Evolutionary conservation across 2,113 vertebrate genomes (phyloP).

Genomic region (Odontesthes bonariensis): DNA sequence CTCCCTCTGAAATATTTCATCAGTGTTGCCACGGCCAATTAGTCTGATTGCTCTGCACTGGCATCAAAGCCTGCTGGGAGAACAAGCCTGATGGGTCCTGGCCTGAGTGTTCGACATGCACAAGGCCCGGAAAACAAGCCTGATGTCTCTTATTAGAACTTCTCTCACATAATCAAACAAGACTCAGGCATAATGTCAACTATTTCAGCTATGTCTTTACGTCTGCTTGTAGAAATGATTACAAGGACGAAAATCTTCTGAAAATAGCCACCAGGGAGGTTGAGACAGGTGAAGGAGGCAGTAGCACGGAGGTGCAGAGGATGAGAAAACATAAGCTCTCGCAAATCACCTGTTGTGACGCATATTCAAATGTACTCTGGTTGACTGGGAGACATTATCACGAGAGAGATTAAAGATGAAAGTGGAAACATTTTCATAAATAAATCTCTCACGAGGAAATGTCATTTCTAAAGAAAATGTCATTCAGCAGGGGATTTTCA

Average conservation of each 20-base stretch:
- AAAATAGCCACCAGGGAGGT: constrained; percentile 35
- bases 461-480: constrained; percentile 52
- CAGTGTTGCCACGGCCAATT: constrained; percentile 84
- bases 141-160: constrained; percentile 74
- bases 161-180: constrained; percentile 75
- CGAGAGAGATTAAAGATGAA: constrained; percentile 47
- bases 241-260: constrained; percentile 46
- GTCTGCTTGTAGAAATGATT: constrained; percentile 63
- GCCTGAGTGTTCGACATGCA: constrained; percentile 59
- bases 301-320: constrained; percentile 7
- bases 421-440: constrained; percentile 45
- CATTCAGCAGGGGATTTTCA: constrained; percentile 52
- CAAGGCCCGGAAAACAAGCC: constrained; percentile 72
- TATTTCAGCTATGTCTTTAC: constrained; percentile 74
- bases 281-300: constrained; percentile 12
- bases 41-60: constrained; percentile 82
- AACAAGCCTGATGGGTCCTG: constrained; percentile 65
- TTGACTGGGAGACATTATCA: constrained; percentile 30
- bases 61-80: constrained; percentile 79
- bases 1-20: constrained; percentile 79
- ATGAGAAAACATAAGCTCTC: constrained; percentile 14
- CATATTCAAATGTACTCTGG: constrained; percentile 42
- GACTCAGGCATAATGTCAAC: constrained; percentile 70
- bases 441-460: constrained; percentile 59
- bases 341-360: constrained; percentile 24